Evolutionary conservation across 2,888 invertebrate species (phyloP).

Genomic region (Horisme vitalbata): DNA sequence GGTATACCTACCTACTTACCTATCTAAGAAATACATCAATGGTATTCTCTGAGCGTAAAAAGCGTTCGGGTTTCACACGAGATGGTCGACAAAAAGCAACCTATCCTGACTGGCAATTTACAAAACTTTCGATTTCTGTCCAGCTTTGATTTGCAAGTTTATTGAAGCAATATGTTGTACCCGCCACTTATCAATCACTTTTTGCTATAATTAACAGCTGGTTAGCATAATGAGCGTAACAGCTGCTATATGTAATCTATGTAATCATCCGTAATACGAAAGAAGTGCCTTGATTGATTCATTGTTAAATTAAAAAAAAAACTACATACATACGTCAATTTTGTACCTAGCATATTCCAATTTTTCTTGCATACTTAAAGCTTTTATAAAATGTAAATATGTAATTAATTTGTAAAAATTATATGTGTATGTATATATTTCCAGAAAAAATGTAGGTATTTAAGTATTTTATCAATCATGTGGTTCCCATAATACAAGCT

Average conservation of each 20-base stretch:
- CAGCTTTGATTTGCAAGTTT: slow-evolving; percentile 50
- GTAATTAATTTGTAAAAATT: too few relatives aligned
- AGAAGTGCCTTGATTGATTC: slow-evolving; percentile 6
- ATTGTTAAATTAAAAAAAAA: slow-evolving; percentile 1
- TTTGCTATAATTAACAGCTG: slow-evolving; percentile 25
- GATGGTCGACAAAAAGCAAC: slow-evolving; percentile 65
- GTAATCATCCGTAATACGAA: slow-evolving; percentile 21
- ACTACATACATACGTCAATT: too few relatives aligned
- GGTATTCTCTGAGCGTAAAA: slow-evolving; percentile 17
- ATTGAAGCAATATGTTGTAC: slow-evolving; percentile 28
- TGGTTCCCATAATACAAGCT: too few relatives aligned
- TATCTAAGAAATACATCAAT: slow-evolving; percentile 27
- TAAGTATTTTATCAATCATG: too few relatives aligned
- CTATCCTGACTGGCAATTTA: slow-evolving; percentile 52
- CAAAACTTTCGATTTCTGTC: slow-evolving; percentile 70
- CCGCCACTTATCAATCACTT: slow-evolving; percentile 20
- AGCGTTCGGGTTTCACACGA: slow-evolving; percentile 60
- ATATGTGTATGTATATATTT: too few relatives aligned
- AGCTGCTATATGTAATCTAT: too few relatives aligned
- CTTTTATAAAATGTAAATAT: too few relatives aligned
- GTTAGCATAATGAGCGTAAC: slow-evolving; percentile 18
- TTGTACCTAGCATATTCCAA: too few relatives aligned
- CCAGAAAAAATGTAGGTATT: too few relatives aligned
- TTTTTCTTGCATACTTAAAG: too few relatives aligned
- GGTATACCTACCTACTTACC: too few relatives aligned